phyloP scores from a whole-genome alignment of 2,888 invertebrate species.

The Sussaba pulchella region DNA sequence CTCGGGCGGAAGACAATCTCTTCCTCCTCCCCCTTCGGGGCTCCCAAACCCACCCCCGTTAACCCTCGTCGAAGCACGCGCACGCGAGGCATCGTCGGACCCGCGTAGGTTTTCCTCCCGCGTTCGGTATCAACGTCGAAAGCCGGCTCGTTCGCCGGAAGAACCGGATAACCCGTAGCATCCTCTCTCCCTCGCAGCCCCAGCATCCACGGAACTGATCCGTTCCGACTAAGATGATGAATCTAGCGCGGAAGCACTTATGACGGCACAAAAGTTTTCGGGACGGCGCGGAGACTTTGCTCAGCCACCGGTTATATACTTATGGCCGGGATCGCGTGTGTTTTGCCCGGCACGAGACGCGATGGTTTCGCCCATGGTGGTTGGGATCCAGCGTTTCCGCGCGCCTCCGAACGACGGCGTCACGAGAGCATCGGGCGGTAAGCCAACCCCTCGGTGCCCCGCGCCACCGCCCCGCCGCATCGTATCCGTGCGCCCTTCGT shows the following conservation, averaged over 20 bases:
- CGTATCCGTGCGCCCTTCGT: slow-evolving; percentile 40
- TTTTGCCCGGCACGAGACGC: neutral
- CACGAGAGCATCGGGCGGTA: slow-evolving; percentile 59
- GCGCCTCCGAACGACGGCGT: slow-evolving; percentile 24
- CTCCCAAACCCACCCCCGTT: too few relatives aligned
- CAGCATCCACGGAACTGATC: slow-evolving; percentile 67
- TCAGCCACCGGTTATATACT: slow-evolving; percentile 6
- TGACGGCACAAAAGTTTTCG: slow-evolving; percentile 78
- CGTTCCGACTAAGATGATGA: slow-evolving; percentile 80
- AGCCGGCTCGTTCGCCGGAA: slow-evolving; percentile 69
- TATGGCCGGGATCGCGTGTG: neutral
- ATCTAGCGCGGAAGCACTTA: slow-evolving; percentile 84
- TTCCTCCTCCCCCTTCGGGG: slow-evolving; percentile 47
- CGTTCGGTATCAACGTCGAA: slow-evolving; percentile 45
- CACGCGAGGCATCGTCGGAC: slow-evolving; percentile 9
- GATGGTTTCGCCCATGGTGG: neutral
- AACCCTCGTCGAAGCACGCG: too few relatives aligned
- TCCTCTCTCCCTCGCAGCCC: neutral
- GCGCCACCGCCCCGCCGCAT: slow-evolving; percentile 59
- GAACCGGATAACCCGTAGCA: slow-evolving; percentile 76
- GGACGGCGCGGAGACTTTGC: slow-evolving; percentile 8
- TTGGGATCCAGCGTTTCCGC: slow-evolving; percentile 13
- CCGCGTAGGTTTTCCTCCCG: slow-evolving; percentile 14
- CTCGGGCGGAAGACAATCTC: slow-evolving; percentile 71
- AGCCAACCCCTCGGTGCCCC: slow-evolving; percentile 55